Evolutionary conservation across 2,888 invertebrate species (phyloP), one percentile per base, ranked within the genome.

Genomic region (Himalopsyche japonica): DNA sequence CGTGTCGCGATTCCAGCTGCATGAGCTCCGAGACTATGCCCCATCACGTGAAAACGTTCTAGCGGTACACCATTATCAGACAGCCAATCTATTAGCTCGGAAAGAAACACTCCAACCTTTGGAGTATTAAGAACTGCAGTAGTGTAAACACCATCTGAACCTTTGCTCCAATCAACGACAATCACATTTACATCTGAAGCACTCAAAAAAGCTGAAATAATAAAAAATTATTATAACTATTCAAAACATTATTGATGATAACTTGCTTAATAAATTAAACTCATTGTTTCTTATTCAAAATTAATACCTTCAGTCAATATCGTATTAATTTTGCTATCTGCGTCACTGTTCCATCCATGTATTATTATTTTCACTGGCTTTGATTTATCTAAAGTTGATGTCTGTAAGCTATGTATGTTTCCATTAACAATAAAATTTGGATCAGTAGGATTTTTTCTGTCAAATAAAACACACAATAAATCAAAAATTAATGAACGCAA

Each of bases 1-100:
- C 93, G 93, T 2, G 93, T 94, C 76, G 93, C 91, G 85, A 92
- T 92, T 3, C 94, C 93, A 76, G 92, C 91, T 6, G 93, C 93
- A 88, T 93, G 93, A n/a, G 93, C 93, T 6, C 94, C 94, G 80
- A 94, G 90, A 87, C 94, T 94, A 87, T 94, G 93, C 0, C 93
- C 94, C 57, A 93, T 92, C 0, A 92, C 89, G 87, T 92, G 92
- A n/a, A 92, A 91, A 78, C 92, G 64, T 18, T 57, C 47, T 37
- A 82, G n/a, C 8, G 64, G 15, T 2, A 77, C 80, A 20, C 84
- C 83, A 6, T 81, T 70, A 8, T 79, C 47, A 6, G 80, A 70
- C 34, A 86, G 20, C 82, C 82, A 86, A n/a, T 81, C 49, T 27
- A 77, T 84, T 82, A n/a, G 81, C 47, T 12, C 80, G 15, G 24